Base-by-base conservation (phyloP, 2,888 invertebrate genomes). In the Bibio marci region DNA sequence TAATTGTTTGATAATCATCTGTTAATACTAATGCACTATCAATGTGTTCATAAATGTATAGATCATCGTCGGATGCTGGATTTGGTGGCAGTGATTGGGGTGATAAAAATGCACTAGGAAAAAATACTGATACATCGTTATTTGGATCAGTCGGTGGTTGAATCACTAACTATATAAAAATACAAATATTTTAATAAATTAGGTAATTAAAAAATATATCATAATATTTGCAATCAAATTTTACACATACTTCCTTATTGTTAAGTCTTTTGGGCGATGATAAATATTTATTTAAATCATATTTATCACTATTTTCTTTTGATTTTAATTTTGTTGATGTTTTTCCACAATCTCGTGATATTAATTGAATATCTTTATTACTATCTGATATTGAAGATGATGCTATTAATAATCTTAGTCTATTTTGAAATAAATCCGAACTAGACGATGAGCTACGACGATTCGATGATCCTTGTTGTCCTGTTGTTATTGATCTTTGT, bases 361-460 rank as follows among this genome's bases (percentile, higher is more conserved):
- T 43, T 38, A 47, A 42, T 1, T 43, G 49, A 6, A 22, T 22
- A 22, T 22, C 22, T 22, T 22, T 22, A 22, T 22, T 22, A 22
- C 22, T 22, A 22, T 22, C 22, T 6, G 5, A 6, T 4, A 22
- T 22, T 8, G 22, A 6, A 6, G 22, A 22, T 8, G 22, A 22
- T 22, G 22, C 4, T 12, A 88, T 64, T 42, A 87, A 64, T 48
- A 81, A 70, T 14, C 87, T 67, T 47, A 87, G 62, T 45, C 82
- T 83, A 48, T 75, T 80, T 62, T 87, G 86, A 37, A 86, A 64
- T 49, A 77, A 66, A 55, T 77, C 76, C 40, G 70, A 67, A 45
- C 66, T 68, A 13, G 63, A 55, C 15, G 57, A 53, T 7, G 50
- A 53, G 44, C 55, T 58, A 49, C 56, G 50, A 57, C 63, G 44